Base-by-base conservation (phyloP, 2,797 vertebrate genomes). In the Paguma larvata region DNA sequence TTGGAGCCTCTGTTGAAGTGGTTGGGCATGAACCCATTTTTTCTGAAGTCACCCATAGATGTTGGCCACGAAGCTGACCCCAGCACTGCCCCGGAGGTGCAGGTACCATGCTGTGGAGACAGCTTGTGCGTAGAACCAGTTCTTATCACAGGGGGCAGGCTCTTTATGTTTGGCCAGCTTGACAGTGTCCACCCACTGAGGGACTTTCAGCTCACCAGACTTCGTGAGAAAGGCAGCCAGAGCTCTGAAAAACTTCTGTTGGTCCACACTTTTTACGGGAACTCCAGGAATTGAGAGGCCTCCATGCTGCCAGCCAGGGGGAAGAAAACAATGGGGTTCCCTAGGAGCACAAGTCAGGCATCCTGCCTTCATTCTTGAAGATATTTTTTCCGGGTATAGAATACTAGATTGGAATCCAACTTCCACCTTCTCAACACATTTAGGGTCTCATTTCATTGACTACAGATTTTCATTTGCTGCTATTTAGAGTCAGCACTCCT, bases 1-100 rank as follows among this genome's bases (percentile, higher is more conserved):
- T 99, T 99, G 93, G 99, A 99, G 91, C 99, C 99, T 2, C 99
- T 98, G 59, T 99, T 99, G 98, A 99, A 99, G 97, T 99, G 99
- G 89, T 99, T 99, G 63, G 99, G 99, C 97, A 99, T 99, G 23
- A 99, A 99, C 0, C 99, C 99, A 1, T 99, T 99, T 96, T 96
- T 99, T 99, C 96, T 99, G 98, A 95, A 99, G 99, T 18, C 98
- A 15, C 5, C 99, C 99, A 21, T 99, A 99, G 98, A 99, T 99
- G 98, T 99, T 99, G 97, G 99, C 99, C 99, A 99, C 99, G 98
- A 99, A 99, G 27, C 99, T 99, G 12, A 99, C 99, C 14, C 99
- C 99, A 9, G 99, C 99, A 7, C 99, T 99, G 7, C 99, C 99
- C 30, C 99, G 98, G 70, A 99, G 99, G 97, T 99, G 99, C 82